These are phyloP conservation scores for Myodes glareolus DNA, from an alignment of 2,113 vertebrate species.

Conservation along the genomic window DNA sequence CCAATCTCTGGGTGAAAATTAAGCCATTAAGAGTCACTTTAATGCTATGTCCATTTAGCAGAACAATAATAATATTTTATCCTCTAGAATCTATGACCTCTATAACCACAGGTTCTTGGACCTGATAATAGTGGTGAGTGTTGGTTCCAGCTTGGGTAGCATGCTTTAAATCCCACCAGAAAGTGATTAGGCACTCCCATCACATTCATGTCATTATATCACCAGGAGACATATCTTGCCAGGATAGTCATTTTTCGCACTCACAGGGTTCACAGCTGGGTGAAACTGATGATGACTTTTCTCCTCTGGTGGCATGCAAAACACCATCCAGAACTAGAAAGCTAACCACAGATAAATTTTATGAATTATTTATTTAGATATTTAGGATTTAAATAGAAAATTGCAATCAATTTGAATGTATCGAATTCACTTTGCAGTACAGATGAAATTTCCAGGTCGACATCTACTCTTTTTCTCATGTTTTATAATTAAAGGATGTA, in stretches of 20 bases:
- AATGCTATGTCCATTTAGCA: background rate
- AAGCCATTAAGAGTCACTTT: background rate
- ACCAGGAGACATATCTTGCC: background rate
- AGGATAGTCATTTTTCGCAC: background rate
- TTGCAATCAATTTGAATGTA: background rate
- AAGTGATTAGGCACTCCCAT: background rate
- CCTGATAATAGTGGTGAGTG: background rate
- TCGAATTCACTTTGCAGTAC: background rate
- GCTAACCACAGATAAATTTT: background rate
- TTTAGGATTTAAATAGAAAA: background rate
- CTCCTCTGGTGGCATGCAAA: background rate
- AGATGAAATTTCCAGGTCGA: background rate
- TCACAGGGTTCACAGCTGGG: background rate
- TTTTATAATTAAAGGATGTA: background rate
- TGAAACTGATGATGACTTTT: background rate
- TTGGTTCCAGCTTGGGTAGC: background rate
- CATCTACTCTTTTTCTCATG: no score
- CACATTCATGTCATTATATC: no score
- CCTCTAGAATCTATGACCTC: background rate
- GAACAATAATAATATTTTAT: background rate
- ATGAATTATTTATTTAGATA: background rate
- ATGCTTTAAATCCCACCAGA: background rate
- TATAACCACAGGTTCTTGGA: background rate
- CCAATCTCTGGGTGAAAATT: background rate
- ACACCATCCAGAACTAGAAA: background rate